Evolutionary conservation across 2,888 invertebrate genomes (phyloP).

Genomic region (Ligdia adustata): DNA sequence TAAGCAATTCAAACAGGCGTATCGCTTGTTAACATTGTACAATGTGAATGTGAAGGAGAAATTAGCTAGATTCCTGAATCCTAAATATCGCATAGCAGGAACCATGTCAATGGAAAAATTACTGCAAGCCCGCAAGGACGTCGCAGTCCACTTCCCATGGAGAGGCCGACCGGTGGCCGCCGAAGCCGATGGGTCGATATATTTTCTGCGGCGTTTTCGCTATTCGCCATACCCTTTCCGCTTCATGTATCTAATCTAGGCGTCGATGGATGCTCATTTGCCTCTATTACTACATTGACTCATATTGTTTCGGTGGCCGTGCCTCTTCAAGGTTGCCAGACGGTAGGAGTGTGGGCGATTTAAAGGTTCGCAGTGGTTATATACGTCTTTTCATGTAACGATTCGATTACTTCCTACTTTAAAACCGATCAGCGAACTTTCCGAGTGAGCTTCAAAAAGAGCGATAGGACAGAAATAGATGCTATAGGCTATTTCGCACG

Average conservation of each 20-base stretch:
- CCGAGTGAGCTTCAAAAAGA: constrained; percentile 29
- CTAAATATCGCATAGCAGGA: constrained; percentile 33
- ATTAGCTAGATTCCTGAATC: constrained; percentile 30
- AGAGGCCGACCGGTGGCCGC: constrained; percentile 57
- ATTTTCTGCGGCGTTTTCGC: constrained; percentile 76
- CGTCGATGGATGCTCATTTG: constrained; percentile 37
- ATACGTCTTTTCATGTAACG: constrained; percentile 32
- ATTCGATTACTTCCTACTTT: constrained; percentile 24
- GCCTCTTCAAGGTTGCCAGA: constrained; percentile 50
- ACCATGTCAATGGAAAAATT: constrained; percentile 46
- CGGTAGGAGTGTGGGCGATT: constrained; percentile 43
- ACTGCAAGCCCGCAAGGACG: constrained; percentile 60
- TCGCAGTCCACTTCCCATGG: constrained; percentile 61
- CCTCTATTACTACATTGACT: constrained; percentile 48
- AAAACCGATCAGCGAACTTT: constrained; percentile 23
- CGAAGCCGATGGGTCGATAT: constrained; percentile 72
- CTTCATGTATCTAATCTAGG: constrained; percentile 25
- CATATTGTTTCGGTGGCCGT: constrained; percentile 32
- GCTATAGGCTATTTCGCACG: constrained; percentile 44
- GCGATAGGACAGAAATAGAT: constrained; percentile 50
- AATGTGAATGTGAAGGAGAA: constrained; percentile 17
- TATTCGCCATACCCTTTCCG: constrained; percentile 49
- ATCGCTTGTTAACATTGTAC: constrained; percentile 36
- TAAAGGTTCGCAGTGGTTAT: constrained; percentile 33
- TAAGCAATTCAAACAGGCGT: constrained; percentile 29